Base-by-base conservation (phyloP, 2,888 invertebrate species). In the Nycteola revayana region DNA sequence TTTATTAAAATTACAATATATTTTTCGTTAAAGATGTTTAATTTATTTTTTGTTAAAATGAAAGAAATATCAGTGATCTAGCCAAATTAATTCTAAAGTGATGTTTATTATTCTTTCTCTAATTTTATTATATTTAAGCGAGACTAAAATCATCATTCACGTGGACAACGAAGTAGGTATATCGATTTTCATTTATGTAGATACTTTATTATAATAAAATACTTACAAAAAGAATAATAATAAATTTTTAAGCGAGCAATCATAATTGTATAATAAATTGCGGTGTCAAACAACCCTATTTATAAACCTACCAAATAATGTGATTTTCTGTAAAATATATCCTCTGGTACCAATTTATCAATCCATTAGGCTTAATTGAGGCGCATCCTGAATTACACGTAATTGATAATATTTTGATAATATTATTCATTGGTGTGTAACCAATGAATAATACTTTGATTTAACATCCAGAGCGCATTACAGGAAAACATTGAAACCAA, bases 341-440 rank as follows among this genome's bases (percentile, higher is more conserved):
- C 42, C 52, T 45, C 44, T 40, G 37, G 45, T 32, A 42, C 38
- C 47, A 57, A 56, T 64, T 47, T 51, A 55, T 61, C 49, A 63
- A 50, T 50, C 42, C 44, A 54, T 54, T 51, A 52, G 44, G 52
- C 52, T 49, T 58, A 49, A 62, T 56, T 54, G 51, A 51, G 37
- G 37, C 44, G 35, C 33, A 29, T 42, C 42, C 41, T 32, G 39
- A 46, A 54, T 54, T 49, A 58, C 45, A 45, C 38, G 41, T 50
- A 53, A 53, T 50, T 53, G 36, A 47, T 47, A 58, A 49, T 33
- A 49, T 49, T 49, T 40, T 28, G 23, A 32, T 49, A 31, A 30
- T 30, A 29, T 17, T 39, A 36, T 33, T 42, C 23, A 44, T 11
- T 32, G 8, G 11, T 26, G 24, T 27, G 35, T 28, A 37, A 36